Conservation (phyloP, 2,888 invertebrate genomes). For the Lagria hirta region DNA sequence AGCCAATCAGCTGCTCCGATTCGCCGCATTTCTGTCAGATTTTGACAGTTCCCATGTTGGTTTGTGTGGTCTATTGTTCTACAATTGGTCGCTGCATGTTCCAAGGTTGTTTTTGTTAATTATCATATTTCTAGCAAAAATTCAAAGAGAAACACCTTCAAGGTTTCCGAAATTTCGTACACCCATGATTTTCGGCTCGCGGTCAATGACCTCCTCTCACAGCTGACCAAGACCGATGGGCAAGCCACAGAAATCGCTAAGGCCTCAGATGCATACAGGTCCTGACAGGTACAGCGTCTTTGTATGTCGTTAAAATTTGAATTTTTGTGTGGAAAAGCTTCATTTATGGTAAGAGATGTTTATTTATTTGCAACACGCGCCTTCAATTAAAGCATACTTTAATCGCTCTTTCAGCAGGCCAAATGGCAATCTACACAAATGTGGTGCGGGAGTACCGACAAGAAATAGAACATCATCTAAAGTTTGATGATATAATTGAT, state of each 20-base stretch:
- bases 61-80: too few relatives aligned
- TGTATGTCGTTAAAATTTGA: conserved; percentile 1
- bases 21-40: too few relatives aligned
- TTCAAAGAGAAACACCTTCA: conserved; percentile 5
- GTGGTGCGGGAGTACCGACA: conserved; percentile 14
- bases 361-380: too few relatives aligned
- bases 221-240: conserved; percentile 10
- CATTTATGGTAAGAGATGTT: too few relatives aligned
- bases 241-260: conserved; percentile 2
- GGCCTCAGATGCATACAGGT: conserved; percentile 14
- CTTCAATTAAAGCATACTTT: too few relatives aligned
- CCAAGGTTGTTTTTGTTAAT: conserved; percentile 17
- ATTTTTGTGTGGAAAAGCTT: too few relatives aligned
- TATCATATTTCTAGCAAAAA: conserved; percentile 6
- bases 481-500: conserved; percentile 12
- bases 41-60: too few relatives aligned
- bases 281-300: conserved; percentile 7
- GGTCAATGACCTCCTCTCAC: conserved; percentile 17
- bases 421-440: conserved; percentile 17
- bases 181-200: conserved; percentile 2
- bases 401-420: conserved; percentile 4
- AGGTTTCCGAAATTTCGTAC: conserved; percentile 9
- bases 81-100: conserved; percentile 8
- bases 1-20: too few relatives aligned
- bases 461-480: conserved; percentile 11